Evolutionary conservation across 2,888 invertebrate genomes (phyloP).

Genomic region (Pardosa pseudoannulata): DNA sequence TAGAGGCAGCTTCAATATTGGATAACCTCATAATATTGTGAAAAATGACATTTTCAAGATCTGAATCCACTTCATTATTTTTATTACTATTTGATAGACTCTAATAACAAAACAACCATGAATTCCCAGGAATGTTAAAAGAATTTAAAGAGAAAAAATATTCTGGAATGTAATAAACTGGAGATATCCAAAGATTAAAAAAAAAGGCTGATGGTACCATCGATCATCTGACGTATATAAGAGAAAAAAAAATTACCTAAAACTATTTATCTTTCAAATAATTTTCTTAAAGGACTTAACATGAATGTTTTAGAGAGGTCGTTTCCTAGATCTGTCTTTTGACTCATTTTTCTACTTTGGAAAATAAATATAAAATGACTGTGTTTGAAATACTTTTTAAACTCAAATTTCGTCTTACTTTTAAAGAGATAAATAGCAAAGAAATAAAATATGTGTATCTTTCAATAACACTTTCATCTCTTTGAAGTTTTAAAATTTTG

Average conservation of each 20-base stretch:
- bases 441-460: too few species aligned
- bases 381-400: too few species aligned
- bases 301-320: not conserved
- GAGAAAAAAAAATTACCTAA: not conserved
- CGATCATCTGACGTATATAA: not conserved
- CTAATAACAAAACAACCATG: not conserved
- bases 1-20: too few species aligned
- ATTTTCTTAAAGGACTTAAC: not conserved
- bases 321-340: too few species aligned
- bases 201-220: not conserved
- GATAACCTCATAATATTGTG: too few species aligned
- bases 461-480: too few species aligned
- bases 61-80: not conserved
- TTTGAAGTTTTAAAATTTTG: too few species aligned
- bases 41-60: too few species aligned
- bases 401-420: too few species aligned
- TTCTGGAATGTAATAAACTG: not conserved
- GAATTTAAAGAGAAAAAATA: conserved; percentile 2
- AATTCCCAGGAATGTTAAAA: not conserved
- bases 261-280: not conserved
- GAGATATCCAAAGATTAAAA: not conserved
- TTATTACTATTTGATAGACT: not conserved
- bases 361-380: too few species aligned
- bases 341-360: too few species aligned
- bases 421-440: too few species aligned